These are phyloP conservation scores for Congeria kusceri DNA, from an alignment of 2,888 invertebrate genomes.

Conservation along the genomic window DNA sequence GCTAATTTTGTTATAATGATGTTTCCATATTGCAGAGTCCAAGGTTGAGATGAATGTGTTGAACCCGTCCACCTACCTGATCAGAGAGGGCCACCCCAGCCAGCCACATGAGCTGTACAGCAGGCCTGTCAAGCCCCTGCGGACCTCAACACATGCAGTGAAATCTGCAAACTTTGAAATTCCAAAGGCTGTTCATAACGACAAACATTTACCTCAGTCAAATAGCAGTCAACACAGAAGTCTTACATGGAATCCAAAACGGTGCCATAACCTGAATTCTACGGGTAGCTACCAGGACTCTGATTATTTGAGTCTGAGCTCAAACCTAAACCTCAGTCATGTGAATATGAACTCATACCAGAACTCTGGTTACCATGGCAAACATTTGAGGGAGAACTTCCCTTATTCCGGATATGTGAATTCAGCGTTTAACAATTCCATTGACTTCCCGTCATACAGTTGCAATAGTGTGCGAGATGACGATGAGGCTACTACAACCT, in stretches of 20 bases:
- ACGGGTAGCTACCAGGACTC: conserved; percentile 54
- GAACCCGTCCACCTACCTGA: conserved; percentile 58
- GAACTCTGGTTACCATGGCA: conserved; percentile 31
- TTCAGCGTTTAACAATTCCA: conserved; percentile 22
- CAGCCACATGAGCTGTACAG: conserved; percentile 27
- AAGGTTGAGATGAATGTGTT: conserved; percentile 49
- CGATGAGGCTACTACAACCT: conserved; percentile 62
- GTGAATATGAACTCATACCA: conserved; percentile 23
- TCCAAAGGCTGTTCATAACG: conserved; percentile 30
- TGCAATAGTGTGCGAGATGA: conserved; percentile 60
- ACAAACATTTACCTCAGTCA: conserved; percentile 16
- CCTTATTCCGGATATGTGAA: conserved; percentile 42
- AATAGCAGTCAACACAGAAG: not conserved
- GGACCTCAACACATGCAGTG: conserved; percentile 15
- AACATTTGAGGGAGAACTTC: conserved; percentile 29
- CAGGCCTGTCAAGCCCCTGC: not conserved
- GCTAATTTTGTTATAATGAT: not conserved
- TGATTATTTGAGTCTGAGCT: conserved; percentile 50
- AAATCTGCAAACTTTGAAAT: conserved; percentile 36
- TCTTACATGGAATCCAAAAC: conserved; percentile 33
- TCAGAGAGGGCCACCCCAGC: conserved; percentile 32
- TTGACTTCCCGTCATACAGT: conserved; percentile 37
- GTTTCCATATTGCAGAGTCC: conserved; percentile 32
- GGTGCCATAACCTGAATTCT: conserved; percentile 50
- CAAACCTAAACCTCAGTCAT: conserved; percentile 45